These are phyloP conservation scores for Melitaea cinxia DNA, from an alignment of 1,140 invertebrate genomes.

Conservation along the genomic window DNA sequence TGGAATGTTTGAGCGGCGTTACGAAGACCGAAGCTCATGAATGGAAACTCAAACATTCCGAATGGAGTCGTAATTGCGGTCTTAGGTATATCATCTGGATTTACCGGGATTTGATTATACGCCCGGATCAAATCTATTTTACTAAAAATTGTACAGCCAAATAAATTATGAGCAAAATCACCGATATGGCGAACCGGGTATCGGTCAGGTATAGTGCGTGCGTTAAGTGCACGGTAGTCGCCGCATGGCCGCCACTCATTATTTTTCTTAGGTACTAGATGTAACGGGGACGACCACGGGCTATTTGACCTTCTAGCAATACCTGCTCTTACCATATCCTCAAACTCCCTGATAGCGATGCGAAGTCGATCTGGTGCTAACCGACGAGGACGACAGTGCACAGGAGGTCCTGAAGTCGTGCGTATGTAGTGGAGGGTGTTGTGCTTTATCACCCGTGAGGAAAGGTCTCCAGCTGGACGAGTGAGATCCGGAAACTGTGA, in stretches of 20 bases:
- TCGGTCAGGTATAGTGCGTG: no score
- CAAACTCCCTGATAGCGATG: slow-evolving; percentile 4
- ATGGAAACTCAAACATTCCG: no score
- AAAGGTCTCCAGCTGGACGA: not conserved
- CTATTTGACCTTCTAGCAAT: slow-evolving; percentile 16
- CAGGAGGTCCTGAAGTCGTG: slow-evolving; percentile 3
- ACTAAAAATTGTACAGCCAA: slow-evolving; percentile 10
- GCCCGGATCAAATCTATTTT: slow-evolving; percentile 11
- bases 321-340: slow-evolving; percentile 16
- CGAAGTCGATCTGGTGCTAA: slow-evolving; percentile 21
- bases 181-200: no score
- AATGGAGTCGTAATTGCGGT: no score
- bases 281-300: not conserved
- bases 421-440: slow-evolving; percentile 18
- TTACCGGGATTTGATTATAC: slow-evolving; percentile 9
- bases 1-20: slow-evolving; percentile 15
- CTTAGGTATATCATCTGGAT: slow-evolving; percentile 11
- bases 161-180: slow-evolving; percentile 16
- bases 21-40: slow-evolving; percentile 14
- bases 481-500: not conserved
- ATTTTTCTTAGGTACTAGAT: slow-evolving; percentile 19
- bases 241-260: no score
- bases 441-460: not conserved
- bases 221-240: no score
- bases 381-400: slow-evolving; percentile 12